phyloP scores from a whole-genome alignment of 2,113 vertebrate genomes.

The Equus przewalskii region DNA sequence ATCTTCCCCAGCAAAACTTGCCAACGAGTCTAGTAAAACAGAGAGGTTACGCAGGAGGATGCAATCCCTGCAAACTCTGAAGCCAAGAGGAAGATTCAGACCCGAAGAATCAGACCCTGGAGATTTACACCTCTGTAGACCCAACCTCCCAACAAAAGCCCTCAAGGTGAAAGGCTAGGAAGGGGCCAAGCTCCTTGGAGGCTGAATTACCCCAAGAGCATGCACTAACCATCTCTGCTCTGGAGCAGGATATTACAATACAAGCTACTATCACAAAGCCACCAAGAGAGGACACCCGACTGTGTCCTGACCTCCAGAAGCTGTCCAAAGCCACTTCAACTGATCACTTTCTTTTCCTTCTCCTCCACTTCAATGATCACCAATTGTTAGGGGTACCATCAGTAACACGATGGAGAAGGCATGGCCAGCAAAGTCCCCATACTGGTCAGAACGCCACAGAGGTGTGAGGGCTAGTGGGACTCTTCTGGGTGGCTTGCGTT shows the following conservation, averaged over 20 bases:
- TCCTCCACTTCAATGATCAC: constrained; percentile 17
- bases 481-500: not conserved
- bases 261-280: not conserved
- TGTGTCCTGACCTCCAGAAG: not conserved
- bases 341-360: not conserved
- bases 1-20: constrained; percentile 4
- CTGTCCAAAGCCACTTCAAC: not conserved
- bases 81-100: constrained; percentile 29
- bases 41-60: not conserved
- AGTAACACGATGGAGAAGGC: not conserved
- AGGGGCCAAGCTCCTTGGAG: not conserved
- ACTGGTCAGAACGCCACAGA: not conserved
- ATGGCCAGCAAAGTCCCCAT: not conserved
- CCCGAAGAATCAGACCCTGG: constrained; percentile 17
- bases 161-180: constrained; percentile 2
- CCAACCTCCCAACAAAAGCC: not conserved
- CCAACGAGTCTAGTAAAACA: not conserved
- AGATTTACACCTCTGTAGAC: not conserved
- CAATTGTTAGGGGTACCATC: not conserved
- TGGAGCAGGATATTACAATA: not conserved
- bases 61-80: not conserved
- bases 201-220: not conserved
- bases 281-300: not conserved
- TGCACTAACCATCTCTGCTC: not conserved
- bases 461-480: fast-evolving